phyloP scores from a whole-genome alignment of 1,140 invertebrate species.

The Glomeris maerens region DNA sequence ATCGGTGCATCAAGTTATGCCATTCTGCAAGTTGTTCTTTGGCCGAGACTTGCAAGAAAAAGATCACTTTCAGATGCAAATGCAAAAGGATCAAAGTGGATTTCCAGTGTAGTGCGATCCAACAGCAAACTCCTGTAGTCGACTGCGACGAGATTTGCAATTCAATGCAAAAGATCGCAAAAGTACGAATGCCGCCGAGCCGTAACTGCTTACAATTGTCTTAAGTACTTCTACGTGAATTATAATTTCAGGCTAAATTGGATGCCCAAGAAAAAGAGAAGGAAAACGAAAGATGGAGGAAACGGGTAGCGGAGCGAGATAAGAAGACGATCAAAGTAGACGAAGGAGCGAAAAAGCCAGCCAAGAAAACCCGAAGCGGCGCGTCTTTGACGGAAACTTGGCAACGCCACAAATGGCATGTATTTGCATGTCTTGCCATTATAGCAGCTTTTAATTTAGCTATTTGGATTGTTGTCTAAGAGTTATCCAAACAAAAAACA shows the following conservation, averaged over 20 bases:
- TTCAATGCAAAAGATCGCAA: slow-evolving; percentile 1
- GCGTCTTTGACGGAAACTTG: no score
- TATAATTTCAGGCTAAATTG: background rate
- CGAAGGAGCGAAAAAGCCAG: no score
- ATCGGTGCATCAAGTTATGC: slow-evolving; percentile 58
- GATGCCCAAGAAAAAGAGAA: background rate
- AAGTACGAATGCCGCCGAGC: background rate
- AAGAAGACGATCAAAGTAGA: no score
- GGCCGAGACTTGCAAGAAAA: slow-evolving; percentile 55
- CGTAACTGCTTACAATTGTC: background rate
- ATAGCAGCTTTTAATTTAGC: no score
- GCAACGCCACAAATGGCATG: no score
- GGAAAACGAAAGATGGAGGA: no score
- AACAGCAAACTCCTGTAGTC: background rate
- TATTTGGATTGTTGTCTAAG: no score
- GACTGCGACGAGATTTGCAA: slow-evolving; percentile 4
- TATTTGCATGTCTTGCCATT: no score
- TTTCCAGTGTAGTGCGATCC: slow-evolving; percentile 41
- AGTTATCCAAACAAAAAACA: no score
- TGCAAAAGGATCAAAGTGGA: slow-evolving; percentile 68
- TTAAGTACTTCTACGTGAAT: background rate
- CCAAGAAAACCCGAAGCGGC: no score
- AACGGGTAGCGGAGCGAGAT: no score
- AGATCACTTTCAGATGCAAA: slow-evolving; percentile 57
- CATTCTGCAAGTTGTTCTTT: slow-evolving; percentile 57